Conservation (phyloP, 2,797 vertebrate genomes). For the Petrocephalus schoutedeni region DNA sequence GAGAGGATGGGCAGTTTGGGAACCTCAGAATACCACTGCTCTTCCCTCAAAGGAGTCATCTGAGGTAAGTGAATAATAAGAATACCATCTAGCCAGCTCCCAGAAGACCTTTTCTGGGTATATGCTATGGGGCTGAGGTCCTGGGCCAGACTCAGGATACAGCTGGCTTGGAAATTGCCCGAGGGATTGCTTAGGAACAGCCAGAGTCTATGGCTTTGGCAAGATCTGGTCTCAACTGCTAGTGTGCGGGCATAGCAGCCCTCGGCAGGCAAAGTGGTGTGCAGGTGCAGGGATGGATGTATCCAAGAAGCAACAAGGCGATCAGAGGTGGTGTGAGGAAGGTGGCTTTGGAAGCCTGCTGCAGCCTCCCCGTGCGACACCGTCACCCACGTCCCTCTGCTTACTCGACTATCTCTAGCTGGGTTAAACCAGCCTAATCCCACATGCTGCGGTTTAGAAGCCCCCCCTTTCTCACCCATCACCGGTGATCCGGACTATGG, state of each 20-base stretch:
- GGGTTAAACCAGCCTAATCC: not conserved
- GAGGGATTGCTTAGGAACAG: not conserved
- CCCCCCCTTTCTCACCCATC: not conserved
- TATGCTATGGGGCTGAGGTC: not conserved
- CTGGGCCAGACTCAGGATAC: not conserved
- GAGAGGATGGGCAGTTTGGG: not conserved
- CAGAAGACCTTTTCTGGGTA: not conserved
- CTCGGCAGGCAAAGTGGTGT: not conserved
- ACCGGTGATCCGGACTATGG: not conserved
- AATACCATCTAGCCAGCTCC: not conserved
- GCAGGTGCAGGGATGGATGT: not conserved
- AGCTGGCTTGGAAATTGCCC: not conserved
- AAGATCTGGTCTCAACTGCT: not conserved
- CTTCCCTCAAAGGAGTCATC: not conserved
- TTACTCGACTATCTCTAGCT: not conserved
- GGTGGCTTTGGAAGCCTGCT: not conserved
- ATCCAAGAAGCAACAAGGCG: not conserved
- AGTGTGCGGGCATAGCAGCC: not conserved
- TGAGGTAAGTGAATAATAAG: not conserved
- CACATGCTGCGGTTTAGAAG: not conserved
- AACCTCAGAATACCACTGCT: not conserved
- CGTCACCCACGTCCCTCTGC: not conserved
- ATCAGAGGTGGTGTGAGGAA: not conserved
- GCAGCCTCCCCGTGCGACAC: not conserved
- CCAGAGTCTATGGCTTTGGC: not conserved